These are phyloP conservation scores for Drosophila nikananu DNA, from an alignment of 1,140 invertebrate species.

Conservation along the genomic window DNA sequence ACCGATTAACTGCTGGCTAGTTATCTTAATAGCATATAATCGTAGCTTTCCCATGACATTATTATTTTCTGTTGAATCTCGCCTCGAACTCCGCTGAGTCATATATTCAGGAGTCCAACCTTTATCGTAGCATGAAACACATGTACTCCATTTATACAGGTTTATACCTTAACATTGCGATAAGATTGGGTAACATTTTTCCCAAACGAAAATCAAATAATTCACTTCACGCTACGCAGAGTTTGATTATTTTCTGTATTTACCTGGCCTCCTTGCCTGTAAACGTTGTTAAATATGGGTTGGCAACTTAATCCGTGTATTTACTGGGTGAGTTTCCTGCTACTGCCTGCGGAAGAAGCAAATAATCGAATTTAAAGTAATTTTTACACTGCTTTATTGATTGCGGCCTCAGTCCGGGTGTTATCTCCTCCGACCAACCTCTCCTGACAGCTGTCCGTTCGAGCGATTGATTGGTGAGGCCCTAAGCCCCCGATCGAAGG, in stretches of 20 bases:
- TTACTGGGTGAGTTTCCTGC: constrained; percentile 32
- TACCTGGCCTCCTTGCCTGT: constrained; percentile 14
- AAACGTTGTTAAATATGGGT: constrained; percentile 44
- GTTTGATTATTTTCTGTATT: constrained; percentile 30
- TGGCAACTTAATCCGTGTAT: constrained; percentile 41
- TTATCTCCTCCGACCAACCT: constrained; percentile 20
- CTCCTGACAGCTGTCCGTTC: constrained; percentile 20
- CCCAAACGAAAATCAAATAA: constrained; percentile 27
- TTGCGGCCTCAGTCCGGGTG: not conserved
- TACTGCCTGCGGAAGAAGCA: constrained; percentile 6
- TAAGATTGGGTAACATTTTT: constrained; percentile 44
- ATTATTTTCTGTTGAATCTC: constrained; percentile 4
- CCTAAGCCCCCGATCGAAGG: not conserved
- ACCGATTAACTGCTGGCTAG: constrained; percentile 16
- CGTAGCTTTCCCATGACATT: constrained; percentile 20
- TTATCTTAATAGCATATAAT: constrained; percentile 15
- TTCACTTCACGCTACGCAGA: constrained; percentile 29
- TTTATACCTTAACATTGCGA: constrained; percentile 19
- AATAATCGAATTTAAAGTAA: constrained; percentile 12
- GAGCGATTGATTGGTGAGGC: constrained; percentile 10
- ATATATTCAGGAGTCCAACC: not conserved
- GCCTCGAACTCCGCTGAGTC: constrained; percentile 13
- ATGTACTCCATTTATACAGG: constrained; percentile 8
- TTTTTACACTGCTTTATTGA: constrained; percentile 30
- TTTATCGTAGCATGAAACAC: constrained; percentile 23